phyloP scores from a whole-genome alignment of 2,797 vertebrate species.

The Hydrophis major region DNA sequence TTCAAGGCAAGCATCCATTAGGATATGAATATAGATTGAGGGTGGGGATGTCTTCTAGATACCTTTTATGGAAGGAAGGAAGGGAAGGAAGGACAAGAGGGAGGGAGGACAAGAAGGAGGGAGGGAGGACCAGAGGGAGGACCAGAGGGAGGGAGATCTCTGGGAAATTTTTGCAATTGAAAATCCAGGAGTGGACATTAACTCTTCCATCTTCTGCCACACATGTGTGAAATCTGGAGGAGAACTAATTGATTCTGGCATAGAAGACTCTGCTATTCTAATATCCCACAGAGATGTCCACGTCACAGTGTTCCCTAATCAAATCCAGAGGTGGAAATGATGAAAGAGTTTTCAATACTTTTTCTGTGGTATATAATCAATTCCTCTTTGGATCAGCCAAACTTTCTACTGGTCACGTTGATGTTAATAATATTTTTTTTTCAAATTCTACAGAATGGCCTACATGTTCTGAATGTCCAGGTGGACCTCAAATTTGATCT shows the following conservation, averaged over 20 bases:
- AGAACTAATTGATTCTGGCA: background rate
- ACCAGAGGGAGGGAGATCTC: background rate
- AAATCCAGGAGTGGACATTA: background rate
- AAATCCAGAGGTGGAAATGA: background rate
- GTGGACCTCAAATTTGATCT: background rate
- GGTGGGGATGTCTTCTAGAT: background rate
- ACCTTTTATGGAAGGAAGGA: background rate
- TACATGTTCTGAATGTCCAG: background rate
- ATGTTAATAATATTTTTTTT: background rate
- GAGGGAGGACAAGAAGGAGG: no score
- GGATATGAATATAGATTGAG: background rate
- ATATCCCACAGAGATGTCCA: no score
- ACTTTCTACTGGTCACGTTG: background rate
- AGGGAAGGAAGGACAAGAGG: no score
- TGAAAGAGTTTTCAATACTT: background rate
- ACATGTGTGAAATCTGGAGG: no score
- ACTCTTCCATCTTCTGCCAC: background rate
- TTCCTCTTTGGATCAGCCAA: background rate
- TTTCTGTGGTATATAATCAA: background rate
- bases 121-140: no score
- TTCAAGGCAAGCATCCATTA: background rate
- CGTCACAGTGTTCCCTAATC: background rate
- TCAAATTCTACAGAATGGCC: background rate
- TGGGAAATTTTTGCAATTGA: background rate
- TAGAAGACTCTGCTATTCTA: background rate